Conservation (phyloP, 2,888 invertebrate genomes). For the Ernsta delagoae region DNA sequence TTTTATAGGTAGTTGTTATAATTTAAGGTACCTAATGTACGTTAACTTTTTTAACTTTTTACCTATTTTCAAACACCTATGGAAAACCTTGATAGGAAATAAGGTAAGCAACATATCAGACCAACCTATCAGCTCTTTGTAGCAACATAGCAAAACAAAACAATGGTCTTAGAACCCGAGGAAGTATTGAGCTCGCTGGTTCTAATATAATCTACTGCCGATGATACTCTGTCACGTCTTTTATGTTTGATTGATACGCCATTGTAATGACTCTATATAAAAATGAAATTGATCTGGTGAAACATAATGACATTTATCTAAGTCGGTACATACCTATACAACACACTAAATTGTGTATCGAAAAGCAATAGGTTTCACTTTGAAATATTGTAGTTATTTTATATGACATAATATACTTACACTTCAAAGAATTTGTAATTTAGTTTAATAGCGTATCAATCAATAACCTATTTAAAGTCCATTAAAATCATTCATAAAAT, state of each 20-base stretch:
- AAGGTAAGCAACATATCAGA: background rate
- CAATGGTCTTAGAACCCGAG: constrained; percentile 5
- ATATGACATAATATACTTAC: constrained; percentile 4
- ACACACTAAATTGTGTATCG: constrained; percentile 5
- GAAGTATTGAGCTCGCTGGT: background rate
- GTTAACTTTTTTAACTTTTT: no score
- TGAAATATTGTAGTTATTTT: background rate
- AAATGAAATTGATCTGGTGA: constrained; percentile 1
- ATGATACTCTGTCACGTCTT: constrained; percentile 3
- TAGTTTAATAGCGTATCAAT: no score
- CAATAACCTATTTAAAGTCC: background rate
- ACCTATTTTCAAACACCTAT: no score
- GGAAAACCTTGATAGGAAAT: background rate
- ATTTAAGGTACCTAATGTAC: no score
- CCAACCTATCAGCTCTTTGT: background rate
- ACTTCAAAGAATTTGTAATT: background rate
- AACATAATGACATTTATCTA: constrained; percentile 7
- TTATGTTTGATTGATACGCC: constrained; percentile 12
- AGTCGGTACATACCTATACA: background rate
- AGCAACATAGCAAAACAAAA: background rate
- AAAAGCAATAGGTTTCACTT: constrained; percentile 18
- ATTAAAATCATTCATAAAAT: background rate
- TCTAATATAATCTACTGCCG: background rate
- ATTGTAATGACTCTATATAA: background rate
- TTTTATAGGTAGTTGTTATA: no score